Percentiles rank a stretch among this genome's conserved stretches.
Conservation (phyloP, 2,888 invertebrate species). For the Amitus sp. region DNA sequence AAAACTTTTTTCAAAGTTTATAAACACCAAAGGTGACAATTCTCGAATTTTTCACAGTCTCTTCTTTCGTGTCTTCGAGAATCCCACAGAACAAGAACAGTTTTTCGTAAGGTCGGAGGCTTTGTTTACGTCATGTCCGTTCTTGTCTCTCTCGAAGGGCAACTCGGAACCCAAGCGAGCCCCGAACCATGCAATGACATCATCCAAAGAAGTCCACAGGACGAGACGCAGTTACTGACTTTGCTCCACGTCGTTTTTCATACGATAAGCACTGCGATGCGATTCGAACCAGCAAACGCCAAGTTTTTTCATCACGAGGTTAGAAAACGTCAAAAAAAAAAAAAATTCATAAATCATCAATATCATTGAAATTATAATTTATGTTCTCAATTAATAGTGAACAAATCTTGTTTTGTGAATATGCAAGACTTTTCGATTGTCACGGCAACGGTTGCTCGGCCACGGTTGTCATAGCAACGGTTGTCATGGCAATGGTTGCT, state of each 20-base stretch:
- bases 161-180: conserved; percentile 69
- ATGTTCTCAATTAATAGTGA: no score
- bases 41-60: no score
- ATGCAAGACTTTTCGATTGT: no score
- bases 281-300: conserved; percentile 99
- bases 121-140: conserved; percentile 98
- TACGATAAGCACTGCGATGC: conserved; percentile 96
- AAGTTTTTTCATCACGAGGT: conserved; percentile 97
- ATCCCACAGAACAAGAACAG: conserved; percentile 94
- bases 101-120: conserved; percentile 97
- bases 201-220: conserved; percentile 53
- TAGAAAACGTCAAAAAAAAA: conserved; percentile 19
- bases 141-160: conserved; percentile 89
- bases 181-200: conserved; percentile 65
- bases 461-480: no score
- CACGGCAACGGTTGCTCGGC: no score
- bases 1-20: no score
- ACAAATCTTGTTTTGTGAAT: no score
- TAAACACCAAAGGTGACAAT: no score
- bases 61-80: conserved; percentile 90
- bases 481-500: no score
- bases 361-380: no score
- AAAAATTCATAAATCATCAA: no score
- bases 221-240: conserved; percentile 75
- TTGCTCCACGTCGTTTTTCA: conserved; percentile 91